Percentiles rank a stretch among this genome's conserved stretches.
Conservation (phyloP, 2,113 vertebrate genomes). For the Indicator indicator region DNA sequence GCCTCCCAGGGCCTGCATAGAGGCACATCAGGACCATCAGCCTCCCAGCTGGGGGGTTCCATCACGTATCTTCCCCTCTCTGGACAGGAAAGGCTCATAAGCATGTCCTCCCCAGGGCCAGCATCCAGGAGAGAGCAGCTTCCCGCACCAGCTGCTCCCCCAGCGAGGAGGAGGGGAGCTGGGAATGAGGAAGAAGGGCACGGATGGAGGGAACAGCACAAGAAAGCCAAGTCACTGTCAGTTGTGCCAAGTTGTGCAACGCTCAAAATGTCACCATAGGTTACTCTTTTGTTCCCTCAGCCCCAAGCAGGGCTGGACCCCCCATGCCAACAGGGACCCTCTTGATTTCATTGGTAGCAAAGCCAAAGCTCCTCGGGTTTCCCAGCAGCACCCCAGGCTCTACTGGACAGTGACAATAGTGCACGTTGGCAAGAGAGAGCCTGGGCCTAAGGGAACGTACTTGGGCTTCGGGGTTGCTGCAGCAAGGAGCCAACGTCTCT, state of each 20-base stretch:
- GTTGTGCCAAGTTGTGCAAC: constrained; percentile 28
- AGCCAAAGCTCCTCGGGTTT: constrained; percentile 7
- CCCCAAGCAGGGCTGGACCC: background rate
- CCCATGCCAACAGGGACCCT: background rate
- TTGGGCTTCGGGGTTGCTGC: background rate
- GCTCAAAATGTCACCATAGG: background rate
- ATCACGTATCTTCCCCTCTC: background rate
- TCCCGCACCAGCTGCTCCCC: background rate
- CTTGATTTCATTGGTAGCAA: background rate
- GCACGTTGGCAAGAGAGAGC: background rate
- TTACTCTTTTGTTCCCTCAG: constrained; percentile 9
- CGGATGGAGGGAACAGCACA: background rate
- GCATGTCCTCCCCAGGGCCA: fast-evolving
- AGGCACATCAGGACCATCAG: background rate
- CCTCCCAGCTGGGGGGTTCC: background rate
- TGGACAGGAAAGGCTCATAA: background rate
- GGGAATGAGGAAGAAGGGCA: background rate
- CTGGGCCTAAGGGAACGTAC: background rate
- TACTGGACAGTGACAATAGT: background rate
- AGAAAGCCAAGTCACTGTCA: background rate
- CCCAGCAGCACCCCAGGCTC: background rate
- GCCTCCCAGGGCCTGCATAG: fast-evolving
- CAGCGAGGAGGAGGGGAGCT: background rate
- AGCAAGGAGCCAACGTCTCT: background rate
- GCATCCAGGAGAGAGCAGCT: background rate